A percentile compares a stretch with the other conserved stretches of the same genome.
Evolutionary conservation across 2,113 vertebrate species (phyloP).

Genomic region (Lonchura striata): DNA sequence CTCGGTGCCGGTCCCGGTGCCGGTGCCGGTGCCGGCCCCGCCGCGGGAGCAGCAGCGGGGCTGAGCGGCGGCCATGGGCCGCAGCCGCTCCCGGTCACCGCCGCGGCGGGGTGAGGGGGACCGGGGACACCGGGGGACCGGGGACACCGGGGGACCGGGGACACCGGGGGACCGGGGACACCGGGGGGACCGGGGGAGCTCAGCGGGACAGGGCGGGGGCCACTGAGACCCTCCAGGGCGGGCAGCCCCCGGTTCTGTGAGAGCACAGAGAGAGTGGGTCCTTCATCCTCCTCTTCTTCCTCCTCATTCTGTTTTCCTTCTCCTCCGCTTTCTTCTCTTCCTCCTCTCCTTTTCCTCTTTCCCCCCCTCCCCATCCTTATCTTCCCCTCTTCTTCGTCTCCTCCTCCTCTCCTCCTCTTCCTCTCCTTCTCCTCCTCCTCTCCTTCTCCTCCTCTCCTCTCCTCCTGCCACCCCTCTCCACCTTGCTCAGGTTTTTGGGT

Average conservation of each 20-base stretch:
- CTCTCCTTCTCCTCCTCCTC: too few relatives aligned
- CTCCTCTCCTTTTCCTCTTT: not conserved
- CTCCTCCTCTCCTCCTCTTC: not conserved
- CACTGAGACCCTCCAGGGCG: not conserved
- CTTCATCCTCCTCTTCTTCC: not conserved
- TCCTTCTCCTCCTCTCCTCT: too few relatives aligned
- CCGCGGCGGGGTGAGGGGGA: slow-evolving; percentile 6
- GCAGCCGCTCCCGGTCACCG: slow-evolving; percentile 25
- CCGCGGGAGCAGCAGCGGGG: not conserved
- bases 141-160: not conserved
- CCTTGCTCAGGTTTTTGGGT: not conserved
- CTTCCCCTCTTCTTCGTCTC: too few relatives aligned
- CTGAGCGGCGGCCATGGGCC: not conserved
- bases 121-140: too few relatives aligned
- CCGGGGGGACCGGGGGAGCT: not conserved
- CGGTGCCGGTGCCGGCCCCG: not conserved
- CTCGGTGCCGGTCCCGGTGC: too few relatives aligned
- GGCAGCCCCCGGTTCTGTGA: not conserved
- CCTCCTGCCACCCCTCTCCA: not conserved
- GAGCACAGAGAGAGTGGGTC: not conserved
- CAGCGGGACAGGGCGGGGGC: too few relatives aligned
- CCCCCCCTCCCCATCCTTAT: too few relatives aligned
- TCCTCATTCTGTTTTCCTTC: too few relatives aligned
- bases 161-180: too few relatives aligned
- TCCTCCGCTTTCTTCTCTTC: not conserved